Evolutionary conservation across 2,888 invertebrate genomes (phyloP).

Genomic region (Cactoblastis cactorum): DNA sequence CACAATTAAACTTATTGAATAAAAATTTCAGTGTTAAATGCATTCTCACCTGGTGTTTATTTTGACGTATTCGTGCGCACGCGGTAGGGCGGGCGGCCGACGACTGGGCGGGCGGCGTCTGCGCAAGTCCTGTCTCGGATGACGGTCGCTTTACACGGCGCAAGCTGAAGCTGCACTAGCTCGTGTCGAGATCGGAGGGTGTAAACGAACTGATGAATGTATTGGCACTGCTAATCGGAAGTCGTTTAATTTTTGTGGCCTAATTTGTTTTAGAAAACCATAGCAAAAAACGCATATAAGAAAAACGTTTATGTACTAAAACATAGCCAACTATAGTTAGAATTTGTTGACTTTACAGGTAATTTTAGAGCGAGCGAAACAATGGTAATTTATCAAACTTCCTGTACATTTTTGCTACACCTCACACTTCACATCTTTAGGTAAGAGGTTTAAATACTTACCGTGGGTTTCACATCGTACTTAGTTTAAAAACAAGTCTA

Average conservation of each 20-base stretch:
- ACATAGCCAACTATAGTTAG: too few relatives aligned
- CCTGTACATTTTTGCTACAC: too few relatives aligned
- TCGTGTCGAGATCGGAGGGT: slow-evolving; percentile 17
- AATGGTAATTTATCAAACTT: too few relatives aligned
- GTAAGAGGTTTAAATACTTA: too few relatives aligned
- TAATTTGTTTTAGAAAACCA: slow-evolving; percentile 1
- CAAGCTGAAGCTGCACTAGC: slow-evolving; percentile 16
- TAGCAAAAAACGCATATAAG: too few relatives aligned
- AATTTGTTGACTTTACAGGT: too few relatives aligned
- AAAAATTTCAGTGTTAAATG: slow-evolving; percentile 26
- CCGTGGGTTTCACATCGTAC: too few relatives aligned
- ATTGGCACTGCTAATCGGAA: slow-evolving; percentile 9
- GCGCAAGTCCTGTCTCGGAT: slow-evolving; percentile 34
- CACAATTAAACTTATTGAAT: background rate
- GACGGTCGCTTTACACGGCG: slow-evolving; percentile 20
- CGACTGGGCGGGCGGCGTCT: slow-evolving; percentile 72
- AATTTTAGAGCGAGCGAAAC: too few relatives aligned
- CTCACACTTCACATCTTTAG: too few relatives aligned
- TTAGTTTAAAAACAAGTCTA: too few relatives aligned
- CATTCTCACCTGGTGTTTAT: slow-evolving; percentile 44
- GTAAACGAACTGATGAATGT: slow-evolving; percentile 23
- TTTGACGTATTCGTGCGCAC: slow-evolving; percentile 43
- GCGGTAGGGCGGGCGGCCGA: slow-evolving; percentile 66
- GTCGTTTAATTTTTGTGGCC: slow-evolving; percentile 1
- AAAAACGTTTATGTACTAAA: background rate